Evolutionary conservation across 2,888 invertebrate species (phyloP), one percentile per base, ranked within the genome.

Genomic region (Habroteleia sp.): DNA sequence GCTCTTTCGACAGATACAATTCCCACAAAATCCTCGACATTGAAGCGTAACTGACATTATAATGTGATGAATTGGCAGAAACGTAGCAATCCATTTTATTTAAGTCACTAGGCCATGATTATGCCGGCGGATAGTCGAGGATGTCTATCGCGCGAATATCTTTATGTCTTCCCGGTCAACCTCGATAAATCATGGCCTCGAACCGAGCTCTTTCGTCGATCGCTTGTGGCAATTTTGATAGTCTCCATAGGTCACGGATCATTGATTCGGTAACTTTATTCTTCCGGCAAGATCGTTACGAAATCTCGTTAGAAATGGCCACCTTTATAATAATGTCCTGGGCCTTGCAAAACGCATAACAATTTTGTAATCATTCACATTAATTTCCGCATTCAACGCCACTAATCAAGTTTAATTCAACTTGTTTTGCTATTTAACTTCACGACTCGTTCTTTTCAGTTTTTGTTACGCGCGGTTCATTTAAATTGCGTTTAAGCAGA

Each of bases 71-170:
- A 74, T 68, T 52, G 62, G 68, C 62, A 50, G 48, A 39, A 63
- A 52, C 35, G 44, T 31, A 33, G 52, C 60, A 52, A 58, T 52
- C 20, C 58, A 37, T 56, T 69, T 74, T 58, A 74, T 69, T 46
- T 58, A 52, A 74, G 74, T 69, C 74, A 74, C 74, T 74, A 74
- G 74, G 74, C 69, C 74, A 74, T 56, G 62, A 74, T 62, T 68
- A 35, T 54, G 60, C 56, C 50, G 41, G 56, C 56, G 63, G 58
- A 50, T 42, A 48, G 39, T 25, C 63, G 42, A 17, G 27, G 20
- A 37, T 35, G 56, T 66, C 52, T 58, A 23, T 54, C 39, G 37
- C 42, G 27, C 37, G 46, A 37, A 60, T 35, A 75, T 65, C 65
- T 60, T 75, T 69, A 68, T 52, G 46, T 54, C 65, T 58, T 74